These are phyloP conservation scores for Apostichopus japonicus DNA, from an alignment of 35 echinoderm and acorn worm species.

Conservation along the genomic window DNA sequence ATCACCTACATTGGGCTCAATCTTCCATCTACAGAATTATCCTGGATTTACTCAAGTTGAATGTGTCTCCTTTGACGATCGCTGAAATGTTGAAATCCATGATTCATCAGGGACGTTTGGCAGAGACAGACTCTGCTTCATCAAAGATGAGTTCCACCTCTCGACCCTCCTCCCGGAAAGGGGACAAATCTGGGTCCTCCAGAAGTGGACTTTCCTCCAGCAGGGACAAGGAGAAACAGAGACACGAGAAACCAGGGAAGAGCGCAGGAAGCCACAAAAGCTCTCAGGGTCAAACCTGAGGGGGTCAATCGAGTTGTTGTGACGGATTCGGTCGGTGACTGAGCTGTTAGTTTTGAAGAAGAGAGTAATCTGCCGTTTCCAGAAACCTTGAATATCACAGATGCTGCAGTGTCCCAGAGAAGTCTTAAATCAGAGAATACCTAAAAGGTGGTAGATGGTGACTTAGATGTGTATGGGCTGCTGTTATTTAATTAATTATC, in stretches of 20 bases:
- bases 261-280: neutral
- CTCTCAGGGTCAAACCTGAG: neutral
- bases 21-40: constrained; percentile 67
- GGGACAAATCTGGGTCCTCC: neutral
- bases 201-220: neutral
- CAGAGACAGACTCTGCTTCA: neutral
- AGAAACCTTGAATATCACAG: too few relatives aligned
- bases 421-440: too few relatives aligned
- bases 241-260: neutral
- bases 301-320: neutral
- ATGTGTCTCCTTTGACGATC: constrained; percentile 81
- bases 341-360: too few relatives aligned
- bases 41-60: constrained; percentile 75
- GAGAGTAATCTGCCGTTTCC: too few relatives aligned
- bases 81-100: constrained; percentile 78
- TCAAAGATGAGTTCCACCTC: neutral
- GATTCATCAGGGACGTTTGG: constrained; percentile 42
- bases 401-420: too few relatives aligned
- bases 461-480: too few relatives aligned
- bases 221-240: constrained; percentile 13
- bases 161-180: neutral
- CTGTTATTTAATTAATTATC: too few relatives aligned
- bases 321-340: neutral
- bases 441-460: too few relatives aligned
- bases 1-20: too few relatives aligned